Evolutionary conservation across 2,888 invertebrate species (phyloP), one percentile per base, ranked within the genome.

Genomic region (Lasioglossum malachurum): DNA sequence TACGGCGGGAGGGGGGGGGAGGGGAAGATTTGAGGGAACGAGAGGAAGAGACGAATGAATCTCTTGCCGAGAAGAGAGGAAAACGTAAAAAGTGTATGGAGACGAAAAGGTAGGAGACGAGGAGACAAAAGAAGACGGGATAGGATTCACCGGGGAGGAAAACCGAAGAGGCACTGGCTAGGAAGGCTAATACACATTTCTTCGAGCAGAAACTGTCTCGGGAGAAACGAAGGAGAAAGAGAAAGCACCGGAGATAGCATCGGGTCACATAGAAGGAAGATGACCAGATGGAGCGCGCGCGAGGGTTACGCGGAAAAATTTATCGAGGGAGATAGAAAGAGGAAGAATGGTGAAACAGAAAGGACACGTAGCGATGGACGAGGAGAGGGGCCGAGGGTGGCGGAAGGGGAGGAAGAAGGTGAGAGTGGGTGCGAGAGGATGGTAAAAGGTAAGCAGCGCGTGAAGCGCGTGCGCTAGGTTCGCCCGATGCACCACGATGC

Each of bases 381-480:
- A 16, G 74, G 57, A n/a, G 57, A n/a, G 57, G 57, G n/a, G 38
- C 12, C 23, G 60, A 60, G 44, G 64, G 41, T 57, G 57, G n/a
- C 57, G 57, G 57, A 57, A 57, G 31, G 14, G 41, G 46, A 60
- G 64, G 71, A 78, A 72, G 76, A 77, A 49, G 81, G 81, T 31
- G 80, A 76, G 80, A 67, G 86, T 74, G 85, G 80, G 80, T 80
- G 86, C 38, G 57, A 75, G 57, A 75, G 82, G 86, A 81, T 77
- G 85, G 86, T 85, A 85, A 80, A 85, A 86, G 86, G 86, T 85
- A 86, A 86, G 86, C 86, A 85, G 69, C 84, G 73, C 83, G 83
- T 83, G 57, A 77, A 84, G 84, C 77, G 86, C 86, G 86, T 85
- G 86, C 85, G 86, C 85, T 78, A 57, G 79, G 69, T 57, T 74